Evolutionary conservation across 2,888 invertebrate species (phyloP), one percentile per base, ranked within the genome.

Genomic region (Drosophila algonquin): DNA sequence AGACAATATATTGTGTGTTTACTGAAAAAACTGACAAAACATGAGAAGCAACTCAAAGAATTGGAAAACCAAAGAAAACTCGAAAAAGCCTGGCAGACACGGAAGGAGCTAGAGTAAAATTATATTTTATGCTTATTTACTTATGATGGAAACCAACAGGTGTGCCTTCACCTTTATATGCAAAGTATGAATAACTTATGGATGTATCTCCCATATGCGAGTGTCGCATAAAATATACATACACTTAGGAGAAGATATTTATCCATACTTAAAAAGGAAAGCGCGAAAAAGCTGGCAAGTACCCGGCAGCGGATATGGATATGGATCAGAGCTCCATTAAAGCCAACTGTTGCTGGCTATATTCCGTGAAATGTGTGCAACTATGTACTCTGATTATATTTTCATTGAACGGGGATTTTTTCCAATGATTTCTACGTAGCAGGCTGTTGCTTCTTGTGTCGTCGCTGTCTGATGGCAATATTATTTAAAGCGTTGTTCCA

Each of bases 71-170:
- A 46, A n/a, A 55, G 27, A 44, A 30, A 50, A 48, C 48, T 18
- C 14, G 24, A 63, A 50, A 57, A 55, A 52, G 44, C 59, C 51
- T 21, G 21, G 63, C 59, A 65, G 62, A 63, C 51, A 62, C 61
- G 63, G 59, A 73, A 45, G 63, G 58, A 73, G 73, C 59, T 51
- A 57, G 62, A 56, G 48, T n/a, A 81, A 64, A 79, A 81, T 76
- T 81, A 72, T 68, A 81, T 81, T 81, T 81, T 72, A 76, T 72
- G 73, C 77, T 79, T 79, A 80, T 78, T 79, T 77, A 73, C 73
- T 77, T 77, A 71, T 54, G 53, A 50, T n/a, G 48, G 54, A 24
- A 53, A 35, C 27, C 27, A 27, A n/a, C 32, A 9, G 21, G 3
- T 21, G 21, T 0, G 21, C 21, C n/a, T 6, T 7, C 32, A n/a